Percentiles rank a stretch among this genome's conserved stretches.
These are phyloP conservation scores for Baccha elongata DNA, from an alignment of 2,888 invertebrate species.

Conservation along the genomic window DNA sequence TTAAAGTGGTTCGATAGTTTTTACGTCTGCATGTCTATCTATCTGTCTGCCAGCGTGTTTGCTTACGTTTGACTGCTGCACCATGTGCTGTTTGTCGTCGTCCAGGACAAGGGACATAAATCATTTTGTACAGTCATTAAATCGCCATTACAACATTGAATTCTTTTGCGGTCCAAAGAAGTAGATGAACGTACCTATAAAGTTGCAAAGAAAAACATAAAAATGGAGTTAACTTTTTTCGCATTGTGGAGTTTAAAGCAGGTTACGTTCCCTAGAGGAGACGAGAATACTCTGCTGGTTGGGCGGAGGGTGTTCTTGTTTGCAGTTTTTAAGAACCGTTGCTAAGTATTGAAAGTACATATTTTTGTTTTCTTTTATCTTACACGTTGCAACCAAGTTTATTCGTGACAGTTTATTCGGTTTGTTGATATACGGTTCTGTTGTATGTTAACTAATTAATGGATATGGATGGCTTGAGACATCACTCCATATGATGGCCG, in stretches of 20 bases:
- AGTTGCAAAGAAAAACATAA: constrained; percentile 8
- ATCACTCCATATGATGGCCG: constrained; percentile 24
- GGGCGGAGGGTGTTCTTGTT: constrained; percentile 24
- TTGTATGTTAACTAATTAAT: constrained; percentile 56
- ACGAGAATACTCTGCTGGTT: constrained; percentile 1
- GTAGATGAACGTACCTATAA: constrained; percentile 25
- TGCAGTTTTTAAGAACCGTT: constrained; percentile 23
- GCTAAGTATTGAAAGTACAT: too few species aligned
- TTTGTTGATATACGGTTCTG: constrained; percentile 25
- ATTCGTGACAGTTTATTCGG: constrained; percentile 32
- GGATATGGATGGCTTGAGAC: constrained; percentile 1
- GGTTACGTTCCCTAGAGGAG: constrained; percentile 28
- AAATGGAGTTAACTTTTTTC: constrained; percentile 26
- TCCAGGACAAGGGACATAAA: constrained; percentile 64
- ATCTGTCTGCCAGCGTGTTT: constrained; percentile 40
- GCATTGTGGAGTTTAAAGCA: constrained; percentile 32
- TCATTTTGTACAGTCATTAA: constrained; percentile 74
- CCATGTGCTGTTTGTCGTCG: constrained; percentile 60
- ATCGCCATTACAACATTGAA: constrained; percentile 72
- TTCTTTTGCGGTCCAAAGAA: constrained; percentile 50
- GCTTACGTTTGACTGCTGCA: constrained; percentile 42
- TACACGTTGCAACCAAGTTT: constrained; percentile 20
- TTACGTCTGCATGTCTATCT: constrained; percentile 17
- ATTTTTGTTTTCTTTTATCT: not conserved
- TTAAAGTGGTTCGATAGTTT: constrained; percentile 18